Evolutionary conservation across 2,888 invertebrate species (phyloP), one percentile per base, ranked within the genome.

Genomic region (Crocallis elinguaria): DNA sequence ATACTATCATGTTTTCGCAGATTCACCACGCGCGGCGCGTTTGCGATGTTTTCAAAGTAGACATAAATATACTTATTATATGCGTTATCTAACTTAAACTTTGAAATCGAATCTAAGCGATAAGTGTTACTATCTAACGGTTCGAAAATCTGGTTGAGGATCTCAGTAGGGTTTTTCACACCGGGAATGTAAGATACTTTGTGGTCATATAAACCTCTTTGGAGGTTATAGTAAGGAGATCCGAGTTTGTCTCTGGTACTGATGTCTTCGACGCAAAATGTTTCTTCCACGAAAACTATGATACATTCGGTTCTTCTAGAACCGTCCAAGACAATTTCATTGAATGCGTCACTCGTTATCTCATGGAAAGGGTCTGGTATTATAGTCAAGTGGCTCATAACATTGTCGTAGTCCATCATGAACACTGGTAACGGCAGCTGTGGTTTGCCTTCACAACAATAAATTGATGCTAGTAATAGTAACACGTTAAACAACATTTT

Each of bases 231-330:
- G 37, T 63, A 88, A 0, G 87, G 82, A 0, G 80, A 67, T 0
- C 87, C 89, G 0, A 53, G 12, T 1, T 29, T 56, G 33, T 87
- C 83, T 45, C 75, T 85, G 0, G 53, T 7, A 3, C 75, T 76
- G 0, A 85, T 53, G n/a, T 87, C 86, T 64, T 88, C 89, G 0
- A 69, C 50, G 37, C 78, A 73, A 1, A 88, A 73, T 0, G 53
- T 50, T 0, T 86, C 79, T 66, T 88, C 88, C 0, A 82, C 48
- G 27, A 88, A 88, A 9, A 86, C 64, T 0, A 88, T 57, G 0
- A 86, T 51, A 0, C 72, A 64, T 25, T 71, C 69, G 21, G 73
- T 67, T 0, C 51, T 64, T 42, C 68, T 75, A 0, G 70, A 62
- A 0, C 74, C 66, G 0, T 76, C 73, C 0, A 71, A 59, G 0